phyloP scores from a whole-genome alignment of 2,113 vertebrate genomes.

The Onychostoma macrolepis region DNA sequence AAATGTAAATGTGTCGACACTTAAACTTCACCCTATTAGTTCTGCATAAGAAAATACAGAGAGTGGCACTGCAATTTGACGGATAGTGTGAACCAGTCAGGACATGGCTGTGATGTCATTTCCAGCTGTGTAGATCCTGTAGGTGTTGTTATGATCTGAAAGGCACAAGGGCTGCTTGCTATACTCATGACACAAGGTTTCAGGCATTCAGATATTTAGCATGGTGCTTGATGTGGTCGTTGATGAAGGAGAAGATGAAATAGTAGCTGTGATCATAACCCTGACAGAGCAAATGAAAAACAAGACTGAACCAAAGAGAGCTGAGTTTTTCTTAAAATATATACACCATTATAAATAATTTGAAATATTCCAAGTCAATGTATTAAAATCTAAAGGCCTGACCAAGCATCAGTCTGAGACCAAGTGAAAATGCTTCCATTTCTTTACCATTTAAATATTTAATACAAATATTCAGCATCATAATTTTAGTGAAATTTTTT shows the following conservation, averaged over 20 bases:
- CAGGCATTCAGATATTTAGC: conserved; percentile 91
- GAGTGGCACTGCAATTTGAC: neutral
- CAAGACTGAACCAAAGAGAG: neutral
- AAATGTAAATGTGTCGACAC: neutral
- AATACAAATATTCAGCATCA: neutral
- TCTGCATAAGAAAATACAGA: neutral
- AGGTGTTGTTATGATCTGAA: neutral
- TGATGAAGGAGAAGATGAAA: conserved; percentile 92
- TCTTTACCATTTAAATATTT: neutral
- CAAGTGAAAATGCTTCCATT: neutral
- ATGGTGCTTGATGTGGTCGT: conserved; percentile 94
- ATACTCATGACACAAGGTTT: conserved; percentile 26
- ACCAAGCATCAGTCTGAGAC: neutral
- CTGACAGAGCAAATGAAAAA: conserved; percentile 69
- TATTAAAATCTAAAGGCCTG: neutral
- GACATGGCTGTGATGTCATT: conserved; percentile 1
- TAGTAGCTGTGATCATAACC: conserved; percentile 98
- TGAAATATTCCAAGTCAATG: neutral
- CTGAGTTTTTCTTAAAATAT: neutral
- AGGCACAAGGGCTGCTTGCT: neutral
- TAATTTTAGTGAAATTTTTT: neutral
- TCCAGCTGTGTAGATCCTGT: neutral
- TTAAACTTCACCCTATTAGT: neutral
- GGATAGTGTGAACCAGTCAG: neutral
- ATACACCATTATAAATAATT: neutral